Percentiles rank a stretch among this genome's conserved stretches.
These are phyloP conservation scores for Ranitomeya variabilis DNA, from an alignment of 2,113 vertebrate species.

Conservation along the genomic window DNA sequence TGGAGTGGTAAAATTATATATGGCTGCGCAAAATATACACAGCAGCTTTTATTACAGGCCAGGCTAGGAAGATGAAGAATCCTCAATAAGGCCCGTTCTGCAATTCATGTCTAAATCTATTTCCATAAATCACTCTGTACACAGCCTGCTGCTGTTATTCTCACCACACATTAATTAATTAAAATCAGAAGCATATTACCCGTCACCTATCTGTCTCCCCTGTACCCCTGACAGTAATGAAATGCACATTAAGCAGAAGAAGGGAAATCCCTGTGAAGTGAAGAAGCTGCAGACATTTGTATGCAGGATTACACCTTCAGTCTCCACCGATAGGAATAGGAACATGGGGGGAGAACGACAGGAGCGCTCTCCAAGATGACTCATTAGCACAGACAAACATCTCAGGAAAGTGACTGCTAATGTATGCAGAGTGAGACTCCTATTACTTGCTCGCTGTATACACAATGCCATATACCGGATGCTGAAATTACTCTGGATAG, in stretches of 20 bases:
- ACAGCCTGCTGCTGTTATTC: background rate
- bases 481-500: background rate
- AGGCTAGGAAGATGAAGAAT: background rate
- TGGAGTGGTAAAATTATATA: no score
- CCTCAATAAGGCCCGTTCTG: background rate
- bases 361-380: background rate
- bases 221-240: background rate
- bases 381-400: background rate
- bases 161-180: background rate
- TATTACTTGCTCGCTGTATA: background rate
- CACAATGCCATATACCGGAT: background rate
- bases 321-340: constrained; percentile 14
- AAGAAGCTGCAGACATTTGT: constrained; percentile 20
- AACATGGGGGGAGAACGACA: background rate
- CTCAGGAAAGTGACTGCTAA: background rate
- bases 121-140: background rate
- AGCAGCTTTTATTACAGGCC: background rate
- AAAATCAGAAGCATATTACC: background rate
- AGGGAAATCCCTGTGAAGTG: constrained; percentile 23
- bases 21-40: no score
- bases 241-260: background rate
- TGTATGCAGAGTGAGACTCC: background rate
- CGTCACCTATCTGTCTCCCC: background rate
- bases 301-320: constrained; percentile 26
- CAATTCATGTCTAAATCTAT: background rate